Evolutionary conservation across 2,113 vertebrate species (phyloP), one percentile per base, ranked within the genome.

Genomic region (Phyllopteryx taeniolatus): DNA sequence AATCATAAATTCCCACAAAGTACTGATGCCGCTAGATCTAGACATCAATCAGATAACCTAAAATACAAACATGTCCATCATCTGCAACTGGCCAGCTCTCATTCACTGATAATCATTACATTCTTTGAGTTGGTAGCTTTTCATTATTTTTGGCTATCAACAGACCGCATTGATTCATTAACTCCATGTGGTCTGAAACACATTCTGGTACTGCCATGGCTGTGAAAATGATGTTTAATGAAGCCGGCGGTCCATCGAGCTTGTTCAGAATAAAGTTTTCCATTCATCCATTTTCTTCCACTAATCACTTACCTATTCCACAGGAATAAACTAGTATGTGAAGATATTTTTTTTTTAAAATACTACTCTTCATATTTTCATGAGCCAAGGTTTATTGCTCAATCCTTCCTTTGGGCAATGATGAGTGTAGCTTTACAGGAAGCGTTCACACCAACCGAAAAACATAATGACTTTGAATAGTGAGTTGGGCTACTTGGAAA

Each of bases 401-500:
- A 49, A 20, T 53, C 27, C 2, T 47, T 47, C 43, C 59, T 31
- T 22, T 61, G 66, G 70, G 68, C 31, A 22, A 17, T 42, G 49
- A 44, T n/a, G 9, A 35, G 4, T 39, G 5, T 67, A 46, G 61
- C 72, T 59, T 7, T 39, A 19, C 56, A 49, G 49, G 62, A 31
- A 67, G 57, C 42, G 44, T 64, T 69, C 49, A 61, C 51, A 33
- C 33, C 46, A 39, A 17, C 47, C 13, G 47, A 17, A 47, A 35
- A 63, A 69, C 57, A 39, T 27, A 13, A 8, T 33, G 33, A 53
- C 60, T 67, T 51, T 71, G 39, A 71, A 70, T 14, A 8, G 12
- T 0, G 49, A 54, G 13, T 66, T 74, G 22, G n/a, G 27, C 43
- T 63, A 59, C 69, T 15, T 12, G 60, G 60, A 51, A 61, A 63